A percentile compares a stretch with the other conserved stretches of the same genome.
Conservation (phyloP, 64 coral and sea anemone species). For the Montipora cactus region DNA sequence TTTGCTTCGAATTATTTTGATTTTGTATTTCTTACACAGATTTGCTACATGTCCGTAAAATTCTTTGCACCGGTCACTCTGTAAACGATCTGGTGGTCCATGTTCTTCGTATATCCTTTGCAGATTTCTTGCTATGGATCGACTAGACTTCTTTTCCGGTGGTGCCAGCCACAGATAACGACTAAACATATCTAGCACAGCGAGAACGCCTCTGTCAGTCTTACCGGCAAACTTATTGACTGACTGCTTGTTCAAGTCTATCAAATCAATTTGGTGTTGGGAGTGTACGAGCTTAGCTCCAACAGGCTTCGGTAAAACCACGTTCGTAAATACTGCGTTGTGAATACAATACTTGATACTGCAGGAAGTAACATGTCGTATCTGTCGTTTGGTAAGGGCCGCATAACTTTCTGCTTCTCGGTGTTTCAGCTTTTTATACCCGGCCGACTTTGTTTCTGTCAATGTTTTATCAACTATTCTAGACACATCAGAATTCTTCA, state of each 20-base stretch:
- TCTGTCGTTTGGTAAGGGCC: slow-evolving; percentile 1
- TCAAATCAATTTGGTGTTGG: slow-evolving; percentile 49
- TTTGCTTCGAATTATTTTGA: background rate
- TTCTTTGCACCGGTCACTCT: slow-evolving; percentile 42
- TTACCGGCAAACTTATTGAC: slow-evolving; percentile 14
- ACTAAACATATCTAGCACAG: slow-evolving; percentile 54
- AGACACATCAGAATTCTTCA: slow-evolving; percentile 46
- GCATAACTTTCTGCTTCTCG: background rate
- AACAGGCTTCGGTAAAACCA: slow-evolving; percentile 10
- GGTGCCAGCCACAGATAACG: slow-evolving; percentile 44
- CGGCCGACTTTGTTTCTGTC: background rate
- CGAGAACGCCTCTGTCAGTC: slow-evolving; percentile 23
- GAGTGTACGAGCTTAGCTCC: slow-evolving; percentile 33
- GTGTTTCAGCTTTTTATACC: background rate
- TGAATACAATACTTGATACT: slow-evolving; percentile 17
- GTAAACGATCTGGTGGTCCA: slow-evolving; percentile 36
- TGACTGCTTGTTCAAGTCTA: slow-evolving; percentile 48
- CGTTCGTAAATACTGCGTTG: slow-evolving; percentile 52
- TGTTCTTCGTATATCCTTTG: slow-evolving; percentile 41
- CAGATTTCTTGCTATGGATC: slow-evolving; percentile 7
- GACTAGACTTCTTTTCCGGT: slow-evolving; percentile 33
- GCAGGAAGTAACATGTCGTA: slow-evolving; percentile 16
- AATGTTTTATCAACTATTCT: background rate
- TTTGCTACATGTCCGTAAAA: slow-evolving; percentile 25
- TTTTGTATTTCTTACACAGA: slow-evolving; percentile 31